Conservation (phyloP, 2,888 invertebrate genomes). For the Teleiodes luculella region DNA sequence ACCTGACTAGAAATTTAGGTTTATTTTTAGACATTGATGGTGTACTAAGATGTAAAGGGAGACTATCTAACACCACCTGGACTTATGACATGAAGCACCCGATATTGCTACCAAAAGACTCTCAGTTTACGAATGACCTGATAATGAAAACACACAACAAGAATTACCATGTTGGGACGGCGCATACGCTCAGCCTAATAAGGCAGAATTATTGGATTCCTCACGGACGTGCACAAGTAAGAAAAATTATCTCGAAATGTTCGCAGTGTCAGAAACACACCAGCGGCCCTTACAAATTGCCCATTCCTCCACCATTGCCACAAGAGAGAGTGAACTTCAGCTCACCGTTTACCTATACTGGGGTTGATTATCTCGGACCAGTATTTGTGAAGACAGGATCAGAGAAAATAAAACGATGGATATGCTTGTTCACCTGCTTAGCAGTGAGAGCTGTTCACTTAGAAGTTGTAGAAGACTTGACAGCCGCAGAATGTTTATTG, state of each 20-base stretch:
- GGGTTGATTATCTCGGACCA: conserved; percentile 25
- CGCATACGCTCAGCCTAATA: conserved; percentile 21
- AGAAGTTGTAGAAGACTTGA: conserved; percentile 27
- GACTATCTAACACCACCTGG: conserved; percentile 12
- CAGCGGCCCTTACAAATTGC: conserved; percentile 29
- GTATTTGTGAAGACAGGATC: conserved; percentile 9
- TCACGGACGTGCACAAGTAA: conserved; percentile 21
- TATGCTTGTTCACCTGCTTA: conserved; percentile 24
- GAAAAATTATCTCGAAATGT: conserved; percentile 20
- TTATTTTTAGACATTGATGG: conserved; percentile 20
- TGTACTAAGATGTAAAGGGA: conserved; percentile 21
- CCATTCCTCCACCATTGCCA: conserved; percentile 25
- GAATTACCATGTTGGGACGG: conserved; percentile 23
- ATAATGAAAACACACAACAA: conserved; percentile 17
- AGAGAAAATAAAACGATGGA: not conserved
- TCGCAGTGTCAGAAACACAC: conserved; percentile 25
- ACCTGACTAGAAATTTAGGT: conserved; percentile 16
- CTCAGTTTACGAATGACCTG: conserved; percentile 15
- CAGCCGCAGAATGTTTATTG: conserved; percentile 26
- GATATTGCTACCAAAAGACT: conserved; percentile 17
- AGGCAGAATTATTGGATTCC: conserved; percentile 23
- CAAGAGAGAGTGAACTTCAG: conserved; percentile 24
- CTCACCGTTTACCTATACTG: conserved; percentile 23
- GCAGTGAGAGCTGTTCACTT: conserved; percentile 28
- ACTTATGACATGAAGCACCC: conserved; percentile 18